These are phyloP conservation scores for Panagrolaimus sp. DNA, from an alignment of 1,140 invertebrate genomes.

Conservation along the genomic window DNA sequence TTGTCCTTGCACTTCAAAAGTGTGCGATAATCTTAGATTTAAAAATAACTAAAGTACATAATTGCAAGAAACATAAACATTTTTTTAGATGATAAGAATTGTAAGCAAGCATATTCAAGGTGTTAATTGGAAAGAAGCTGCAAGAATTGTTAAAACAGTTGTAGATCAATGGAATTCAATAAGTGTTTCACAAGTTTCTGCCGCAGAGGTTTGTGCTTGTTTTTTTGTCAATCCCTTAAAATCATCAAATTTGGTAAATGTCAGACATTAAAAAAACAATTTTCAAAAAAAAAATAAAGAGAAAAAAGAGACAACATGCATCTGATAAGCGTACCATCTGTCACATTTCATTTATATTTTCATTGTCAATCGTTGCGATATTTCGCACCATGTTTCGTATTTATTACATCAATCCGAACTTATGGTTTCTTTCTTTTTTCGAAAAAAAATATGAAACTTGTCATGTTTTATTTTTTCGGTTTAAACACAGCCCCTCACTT, in stretches of 20 bases:
- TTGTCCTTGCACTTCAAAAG: background rate
- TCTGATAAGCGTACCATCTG: constrained; percentile 15
- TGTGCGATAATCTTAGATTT: background rate
- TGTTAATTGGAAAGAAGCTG: constrained; percentile 84
- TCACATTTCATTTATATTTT: constrained; percentile 5
- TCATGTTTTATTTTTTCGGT: background rate
- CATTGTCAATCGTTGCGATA: background rate
- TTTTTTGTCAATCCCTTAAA: constrained; percentile 1
- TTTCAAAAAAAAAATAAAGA: background rate
- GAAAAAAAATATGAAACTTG: background rate
- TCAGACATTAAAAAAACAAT: too few species aligned
- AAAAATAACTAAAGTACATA: background rate
- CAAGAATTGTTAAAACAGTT: constrained; percentile 90
- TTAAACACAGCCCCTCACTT: background rate
- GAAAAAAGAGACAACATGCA: background rate
- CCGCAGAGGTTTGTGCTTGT: constrained; percentile 29
- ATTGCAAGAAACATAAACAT: too few species aligned
- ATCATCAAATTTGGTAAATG: too few species aligned
- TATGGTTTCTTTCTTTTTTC: background rate
- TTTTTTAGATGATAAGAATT: constrained; percentile 66
- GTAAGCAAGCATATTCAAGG: constrained; percentile 65
- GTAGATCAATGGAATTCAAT: constrained; percentile 81
- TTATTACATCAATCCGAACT: background rate
- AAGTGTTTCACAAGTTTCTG: constrained; percentile 28
- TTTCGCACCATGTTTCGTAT: constrained; percentile 5